Percentiles rank a stretch among this genome's conserved stretches.
Evolutionary conservation across 2,888 invertebrate genomes (phyloP).

Genomic region (Elegia similella): DNA sequence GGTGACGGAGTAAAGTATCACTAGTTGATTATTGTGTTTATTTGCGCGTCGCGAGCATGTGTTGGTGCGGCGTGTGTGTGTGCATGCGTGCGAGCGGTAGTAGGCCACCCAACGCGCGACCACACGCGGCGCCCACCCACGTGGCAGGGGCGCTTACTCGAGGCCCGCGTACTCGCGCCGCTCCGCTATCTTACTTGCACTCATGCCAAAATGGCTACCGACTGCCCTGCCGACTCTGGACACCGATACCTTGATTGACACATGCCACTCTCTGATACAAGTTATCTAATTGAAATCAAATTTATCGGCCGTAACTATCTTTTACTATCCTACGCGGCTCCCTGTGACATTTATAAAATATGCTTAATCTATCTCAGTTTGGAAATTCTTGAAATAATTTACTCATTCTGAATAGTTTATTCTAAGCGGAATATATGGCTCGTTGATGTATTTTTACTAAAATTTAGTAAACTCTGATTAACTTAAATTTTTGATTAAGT

Average conservation of each 20-base stretch:
- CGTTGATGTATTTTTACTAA: no score
- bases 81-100: conserved; percentile 65
- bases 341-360: conserved; percentile 7
- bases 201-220: conserved; percentile 40
- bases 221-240: conserved; percentile 33
- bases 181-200: conserved; percentile 30
- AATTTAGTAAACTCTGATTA: no score
- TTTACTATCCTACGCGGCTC: conserved; percentile 20
- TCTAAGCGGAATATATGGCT: no score
- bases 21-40: conserved; percentile 80
- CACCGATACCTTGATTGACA: conserved; percentile 59
- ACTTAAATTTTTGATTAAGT: no score
- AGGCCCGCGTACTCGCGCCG: conserved; percentile 38
- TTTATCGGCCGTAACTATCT: conserved; percentile 24
- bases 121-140: conserved; percentile 80
- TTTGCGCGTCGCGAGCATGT: conserved; percentile 69
- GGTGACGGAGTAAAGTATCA: conserved; percentile 79
- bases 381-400: conserved; percentile 12
- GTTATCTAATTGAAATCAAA: conserved; percentile 46
- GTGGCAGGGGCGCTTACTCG: conserved; percentile 71
- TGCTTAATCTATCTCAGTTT: conserved; percentile 28
- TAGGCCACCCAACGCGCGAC: conserved; percentile 79
- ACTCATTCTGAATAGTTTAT: no score
- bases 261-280: conserved; percentile 48
- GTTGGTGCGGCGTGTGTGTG: conserved; percentile 62